Conservation (phyloP, 2,113 vertebrate genomes). For the Chaetops frenatus region DNA sequence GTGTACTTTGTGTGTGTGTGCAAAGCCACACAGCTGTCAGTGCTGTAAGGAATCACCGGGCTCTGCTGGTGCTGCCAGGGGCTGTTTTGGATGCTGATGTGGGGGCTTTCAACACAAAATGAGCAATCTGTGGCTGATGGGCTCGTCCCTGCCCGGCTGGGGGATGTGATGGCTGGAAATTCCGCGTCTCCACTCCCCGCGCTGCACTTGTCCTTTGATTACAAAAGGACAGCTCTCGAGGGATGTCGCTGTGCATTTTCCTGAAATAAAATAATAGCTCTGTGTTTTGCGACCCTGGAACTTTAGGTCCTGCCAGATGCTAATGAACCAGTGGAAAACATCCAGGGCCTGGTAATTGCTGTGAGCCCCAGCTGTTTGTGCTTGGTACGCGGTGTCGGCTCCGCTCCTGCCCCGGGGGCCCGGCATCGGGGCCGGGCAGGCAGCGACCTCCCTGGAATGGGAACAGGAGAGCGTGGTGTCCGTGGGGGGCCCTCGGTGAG, state of each 20-base stretch:
- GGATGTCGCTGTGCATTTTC: neutral
- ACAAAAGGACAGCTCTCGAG: conserved; percentile 17
- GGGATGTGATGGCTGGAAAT: neutral
- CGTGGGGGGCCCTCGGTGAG: neutral
- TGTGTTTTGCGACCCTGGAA: conserved; percentile 37
- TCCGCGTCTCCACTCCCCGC: neutral
- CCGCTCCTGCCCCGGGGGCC: neutral
- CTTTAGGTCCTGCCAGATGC: conserved; percentile 43
- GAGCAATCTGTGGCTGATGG: neutral
- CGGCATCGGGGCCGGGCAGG: accelerated
- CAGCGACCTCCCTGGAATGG: neutral
- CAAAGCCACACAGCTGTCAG: neutral
- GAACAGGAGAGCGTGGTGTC: neutral
- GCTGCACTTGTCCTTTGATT: conserved; percentile 4
- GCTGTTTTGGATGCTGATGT: neutral
- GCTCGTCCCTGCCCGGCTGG: neutral
- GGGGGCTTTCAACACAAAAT: neutral
- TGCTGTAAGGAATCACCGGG: neutral
- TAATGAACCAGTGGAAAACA: conserved; percentile 37
- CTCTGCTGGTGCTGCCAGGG: neutral
- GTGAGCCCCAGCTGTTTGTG: conserved; percentile 20
- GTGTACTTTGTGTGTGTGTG: neutral
- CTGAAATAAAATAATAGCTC: conserved; percentile 13
- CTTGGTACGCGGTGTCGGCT: neutral
- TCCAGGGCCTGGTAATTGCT: conserved; percentile 25